Evolutionary conservation across 2,888 invertebrate species (phyloP), one percentile per base, ranked within the genome.

Genomic region (Hemithea aestivaria): DNA sequence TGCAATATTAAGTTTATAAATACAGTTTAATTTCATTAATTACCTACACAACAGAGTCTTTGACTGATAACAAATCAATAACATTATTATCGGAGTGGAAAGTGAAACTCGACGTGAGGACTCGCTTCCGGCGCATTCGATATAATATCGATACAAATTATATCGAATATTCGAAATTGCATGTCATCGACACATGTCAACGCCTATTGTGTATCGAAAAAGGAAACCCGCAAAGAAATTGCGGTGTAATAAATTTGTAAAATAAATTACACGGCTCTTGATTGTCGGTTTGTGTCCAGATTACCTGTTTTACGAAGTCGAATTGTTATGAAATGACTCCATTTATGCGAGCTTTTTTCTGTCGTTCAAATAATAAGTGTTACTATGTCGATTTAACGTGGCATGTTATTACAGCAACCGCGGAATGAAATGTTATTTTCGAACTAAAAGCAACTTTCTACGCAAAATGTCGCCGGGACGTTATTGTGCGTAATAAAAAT

Each of bases 1-100:
- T 61, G 60, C 69, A 69, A 66, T 71, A 72, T 70, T 68, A 66
- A 66, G 49, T 62, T 69, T 80, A 84, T 84, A 81, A 82, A 83
- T 83, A 82, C 76, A 67, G 72, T 82, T 80, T 76, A 79, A 78
- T 81, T 82, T 76, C 73, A 81, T 73, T 83, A 79, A 82, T 84
- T 77, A 43, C 47, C 47, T 44, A 67, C 66, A 69, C 73, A 78
- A 69, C 70, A 66, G 71, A 75, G 82, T 83, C 84, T 81, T 76
- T 79, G 81, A 79, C 82, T 81, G 81, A 83, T 85, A 83, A 73
- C 61, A 58, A 64, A 62, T 70, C 67, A 69, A 72, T 72, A 71
- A 40, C 45, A 46, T 39, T 47, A 26, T 50, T 47, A 45, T 48
- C 45, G 40, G 36, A 76, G 76, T 73, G 76, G 76, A 79, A 79